phyloP scores from a whole-genome alignment of 2,888 invertebrate species.

The Rhorus exstirpatorius region DNA sequence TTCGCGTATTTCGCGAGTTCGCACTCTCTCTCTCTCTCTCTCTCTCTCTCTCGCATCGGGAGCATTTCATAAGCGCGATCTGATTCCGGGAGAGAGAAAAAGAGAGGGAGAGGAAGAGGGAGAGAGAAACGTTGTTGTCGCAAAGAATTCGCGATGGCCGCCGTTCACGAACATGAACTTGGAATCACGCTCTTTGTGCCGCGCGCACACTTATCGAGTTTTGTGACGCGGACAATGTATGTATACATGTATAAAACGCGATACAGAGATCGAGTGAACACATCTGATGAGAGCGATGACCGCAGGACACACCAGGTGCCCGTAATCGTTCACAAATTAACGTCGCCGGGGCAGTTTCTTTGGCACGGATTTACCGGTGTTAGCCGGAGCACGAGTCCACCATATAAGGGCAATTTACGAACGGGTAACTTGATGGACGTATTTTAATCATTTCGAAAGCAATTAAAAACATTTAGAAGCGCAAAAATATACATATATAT shows the following conservation, averaged over 20 bases:
- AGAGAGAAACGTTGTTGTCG: constrained; percentile 72
- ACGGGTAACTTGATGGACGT: constrained; percentile 75
- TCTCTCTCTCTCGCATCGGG: constrained; percentile 45
- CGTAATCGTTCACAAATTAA: constrained; percentile 85
- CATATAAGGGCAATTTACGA: constrained; percentile 82
- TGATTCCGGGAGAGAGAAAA: constrained; percentile 40
- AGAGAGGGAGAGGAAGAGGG: constrained; percentile 56
- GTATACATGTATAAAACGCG: constrained; percentile 6
- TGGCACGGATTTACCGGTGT: constrained; percentile 79
- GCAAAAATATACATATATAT: no score
- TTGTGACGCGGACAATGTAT: constrained; percentile 51
- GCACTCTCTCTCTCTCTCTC: no score
- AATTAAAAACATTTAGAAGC: constrained; percentile 5
- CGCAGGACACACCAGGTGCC: constrained; percentile 81
- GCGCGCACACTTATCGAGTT: constrained; percentile 63
- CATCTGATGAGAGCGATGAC: constrained; percentile 68
- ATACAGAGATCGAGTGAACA: constrained; percentile 52
- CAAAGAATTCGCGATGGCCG: constrained; percentile 81
- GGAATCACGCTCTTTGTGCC: constrained; percentile 77
- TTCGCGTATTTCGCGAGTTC: constrained; percentile 36
- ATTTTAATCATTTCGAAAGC: constrained; percentile 80
- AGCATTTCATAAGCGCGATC: constrained; percentile 56
- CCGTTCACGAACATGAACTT: constrained; percentile 65
- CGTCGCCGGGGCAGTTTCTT: constrained; percentile 83
- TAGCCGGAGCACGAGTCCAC: constrained; percentile 55